Conservation (phyloP, 2,113 vertebrate species). For the Mesocricetus auratus region DNA sequence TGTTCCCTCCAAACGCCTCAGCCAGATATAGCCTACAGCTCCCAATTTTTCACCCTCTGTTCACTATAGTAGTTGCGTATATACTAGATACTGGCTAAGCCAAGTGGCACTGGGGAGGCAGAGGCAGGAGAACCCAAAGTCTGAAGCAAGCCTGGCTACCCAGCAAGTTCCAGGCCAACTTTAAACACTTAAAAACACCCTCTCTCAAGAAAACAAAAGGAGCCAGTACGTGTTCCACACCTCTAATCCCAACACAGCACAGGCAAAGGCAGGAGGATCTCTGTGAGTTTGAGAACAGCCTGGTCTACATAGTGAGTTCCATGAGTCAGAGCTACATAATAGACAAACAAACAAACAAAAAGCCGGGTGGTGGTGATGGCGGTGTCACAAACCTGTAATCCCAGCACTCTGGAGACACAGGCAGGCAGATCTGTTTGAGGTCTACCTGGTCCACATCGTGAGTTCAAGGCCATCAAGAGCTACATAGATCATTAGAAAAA, state of each 20-base stretch:
- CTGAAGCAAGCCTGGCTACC: background rate
- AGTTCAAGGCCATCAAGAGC: background rate
- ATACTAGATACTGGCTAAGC: background rate
- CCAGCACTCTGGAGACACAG: background rate
- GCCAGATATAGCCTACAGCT: background rate
- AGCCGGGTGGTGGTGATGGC: too few species aligned
- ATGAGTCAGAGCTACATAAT: background rate
- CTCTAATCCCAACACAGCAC: background rate
- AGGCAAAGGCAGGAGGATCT: too few species aligned
- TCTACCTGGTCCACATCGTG: background rate
- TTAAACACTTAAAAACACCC: background rate
- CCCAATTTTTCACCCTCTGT: constrained; percentile 7
- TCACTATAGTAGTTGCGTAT: background rate
- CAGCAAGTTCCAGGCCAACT: background rate
- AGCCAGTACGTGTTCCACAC: background rate
- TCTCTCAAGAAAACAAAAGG: background rate
- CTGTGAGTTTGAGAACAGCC: background rate
- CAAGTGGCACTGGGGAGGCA: background rate
- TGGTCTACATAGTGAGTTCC: background rate
- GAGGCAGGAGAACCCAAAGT: background rate
- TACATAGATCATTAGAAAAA: background rate
- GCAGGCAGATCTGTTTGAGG: background rate
- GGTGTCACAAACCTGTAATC: background rate
- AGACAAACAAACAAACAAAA: background rate
- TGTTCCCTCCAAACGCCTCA: background rate